Evolutionary conservation across 2,113 vertebrate species (phyloP), one percentile per base, ranked within the genome.

Genomic region (Trinectes maculatus): DNA sequence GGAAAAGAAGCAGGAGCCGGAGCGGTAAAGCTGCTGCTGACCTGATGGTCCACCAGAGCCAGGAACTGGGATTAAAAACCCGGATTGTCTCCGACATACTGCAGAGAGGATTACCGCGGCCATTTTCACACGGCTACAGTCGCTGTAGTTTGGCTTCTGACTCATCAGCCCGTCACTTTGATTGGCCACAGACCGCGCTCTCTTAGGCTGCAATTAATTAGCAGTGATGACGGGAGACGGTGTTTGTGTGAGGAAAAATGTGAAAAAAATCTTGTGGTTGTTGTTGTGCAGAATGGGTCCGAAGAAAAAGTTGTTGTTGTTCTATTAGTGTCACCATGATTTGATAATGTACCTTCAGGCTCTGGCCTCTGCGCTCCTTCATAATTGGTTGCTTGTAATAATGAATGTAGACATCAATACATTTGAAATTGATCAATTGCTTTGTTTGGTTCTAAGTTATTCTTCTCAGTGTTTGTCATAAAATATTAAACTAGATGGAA

Each of bases 111-210:
- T 86, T 75, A 80, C 67, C 56, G 34, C 48, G 42, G 21, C 49
- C 66, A 68, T 57, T 46, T 57, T 72, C 31, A 67, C 11, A 68
- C 43, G 66, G 49, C 87, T 40, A 48, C 33, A 74, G 47, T 87
- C 40, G 61, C 64, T 79, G 66, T 40, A 60, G 79, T 89, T 91
- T 74, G 59, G 43, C 59, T 71, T 71, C 49, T 77, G 69, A 82
- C 55, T 88, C 71, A 84, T 86, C 79, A 87, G 67, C 67, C 54
- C 82, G 85, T 82, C 84, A 75, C 43, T 72, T 46, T 79, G 79
- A 88, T 87, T 89, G 68, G 84, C 47, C 63, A 84, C 80, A 84
- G 54, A 74, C 48, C 22, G 25, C 54, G 54, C 52, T 68, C 70
- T 37, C 59, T 46, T 7, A 71, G 58, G 52, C 65, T 73, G 54